Evolutionary conservation across 2,797 vertebrate species (phyloP).

Genomic region (Chelonia mydas): DNA sequence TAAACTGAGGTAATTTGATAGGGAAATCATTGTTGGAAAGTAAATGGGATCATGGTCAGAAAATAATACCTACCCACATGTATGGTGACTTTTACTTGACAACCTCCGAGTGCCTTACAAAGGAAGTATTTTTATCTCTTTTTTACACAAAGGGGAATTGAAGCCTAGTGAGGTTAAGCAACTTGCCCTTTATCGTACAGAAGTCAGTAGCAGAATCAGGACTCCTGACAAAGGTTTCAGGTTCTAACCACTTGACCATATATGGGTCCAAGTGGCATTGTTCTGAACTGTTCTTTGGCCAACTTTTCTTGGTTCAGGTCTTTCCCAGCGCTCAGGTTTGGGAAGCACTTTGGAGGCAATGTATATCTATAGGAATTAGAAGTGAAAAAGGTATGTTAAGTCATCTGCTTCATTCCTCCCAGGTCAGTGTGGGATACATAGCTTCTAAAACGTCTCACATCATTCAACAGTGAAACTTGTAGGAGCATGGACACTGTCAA

Average conservation of each 20-base stretch:
- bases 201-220: not conserved
- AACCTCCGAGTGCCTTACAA: not conserved
- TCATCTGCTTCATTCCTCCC: not conserved
- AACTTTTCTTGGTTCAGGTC: not conserved
- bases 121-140: not conserved
- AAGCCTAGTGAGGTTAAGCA: not conserved
- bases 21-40: not conserved
- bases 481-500: not conserved
- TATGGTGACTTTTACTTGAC: not conserved
- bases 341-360: not conserved
- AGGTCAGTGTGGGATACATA: not conserved
- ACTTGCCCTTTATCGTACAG: not conserved
- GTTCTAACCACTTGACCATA: not conserved
- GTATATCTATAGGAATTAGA: not conserved
- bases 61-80: not conserved
- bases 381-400: not conserved
- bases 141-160: not conserved
- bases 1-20: not conserved
- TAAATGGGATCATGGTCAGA: not conserved
- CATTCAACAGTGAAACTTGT: not conserved
- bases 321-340: not conserved
- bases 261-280: too few species aligned
- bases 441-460: not conserved
- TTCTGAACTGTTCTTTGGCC: not conserved
- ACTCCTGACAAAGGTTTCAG: not conserved